Evolutionary conservation across 2,797 vertebrate species (phyloP), one percentile per base, ranked within the genome.

Genomic region (Malurus leucopterus): DNA sequence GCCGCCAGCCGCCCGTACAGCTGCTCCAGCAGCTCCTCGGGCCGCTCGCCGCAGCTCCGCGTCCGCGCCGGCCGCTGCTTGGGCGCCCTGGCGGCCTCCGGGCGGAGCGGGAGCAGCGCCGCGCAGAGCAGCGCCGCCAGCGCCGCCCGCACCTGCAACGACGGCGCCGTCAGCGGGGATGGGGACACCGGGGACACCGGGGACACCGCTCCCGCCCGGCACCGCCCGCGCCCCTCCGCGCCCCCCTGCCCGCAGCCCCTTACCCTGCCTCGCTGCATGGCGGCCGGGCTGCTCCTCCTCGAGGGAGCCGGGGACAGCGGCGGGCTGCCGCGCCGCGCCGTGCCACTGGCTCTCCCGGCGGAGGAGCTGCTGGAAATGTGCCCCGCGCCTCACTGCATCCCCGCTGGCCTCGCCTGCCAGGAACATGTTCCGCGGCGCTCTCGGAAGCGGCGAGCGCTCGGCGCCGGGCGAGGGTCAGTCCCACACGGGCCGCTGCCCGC

Each of bases 21-120:
- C 97, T 99, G 98, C 96, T 99, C 98, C 96, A 99, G 94, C 78
- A 98, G 96, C 96, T 99, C 99, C 94, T 99, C 98, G 5, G 98
- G 98, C 63, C 98, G 96, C 77, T 99, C 98, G 29, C 97, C 96
- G 63, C 99, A 99, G 27, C 96, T 90, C 63, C 98, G 98, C 26
- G 92, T 81, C 92, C 98, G 96, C 68, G 93, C 65, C 21, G 96
- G 93, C 12, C 97, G 72, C 82, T 55, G 98, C 41, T 97, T 97
- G 90, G 90, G 91, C 16, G 96, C 84, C 89, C 97, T 97, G 27
- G n/a, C 93, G 40, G 96, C 92, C 76, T 96, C 71, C 44, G 91
- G 2, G 63, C 63, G 63, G 17, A 63, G 92, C 61, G 89, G 89
- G 43, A 94, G 89, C 89, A 90, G 89, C 82, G 78, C 83, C 2